phyloP scores from a whole-genome alignment of 37 sponge, comb jelly and placozoan species.

The Cliona cf. orientalis region DNA sequence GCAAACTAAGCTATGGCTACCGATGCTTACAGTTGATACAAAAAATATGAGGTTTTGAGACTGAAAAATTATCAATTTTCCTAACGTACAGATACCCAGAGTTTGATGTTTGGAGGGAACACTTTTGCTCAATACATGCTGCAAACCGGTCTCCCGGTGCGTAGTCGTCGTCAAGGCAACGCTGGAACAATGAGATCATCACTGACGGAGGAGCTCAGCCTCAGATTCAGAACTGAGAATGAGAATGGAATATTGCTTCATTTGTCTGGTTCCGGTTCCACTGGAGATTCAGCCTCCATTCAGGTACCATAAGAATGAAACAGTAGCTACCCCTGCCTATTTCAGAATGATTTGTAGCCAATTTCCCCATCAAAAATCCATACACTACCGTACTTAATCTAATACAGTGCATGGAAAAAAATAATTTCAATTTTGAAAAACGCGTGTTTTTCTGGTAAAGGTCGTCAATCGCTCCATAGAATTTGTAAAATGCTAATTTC shows the following conservation, averaged over 20 bases:
- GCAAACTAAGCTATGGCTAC: no score
- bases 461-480: no score
- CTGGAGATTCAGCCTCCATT: slow-evolving; percentile 6
- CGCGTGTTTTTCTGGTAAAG: no score
- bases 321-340: neutral
- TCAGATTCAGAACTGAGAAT: slow-evolving; percentile 36
- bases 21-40: no score
- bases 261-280: neutral
- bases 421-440: no score
- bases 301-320: neutral
- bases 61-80: neutral
- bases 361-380: neutral
- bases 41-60: no score
- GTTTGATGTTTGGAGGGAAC: slow-evolving; percentile 41
- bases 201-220: neutral
- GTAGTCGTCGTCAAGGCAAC: neutral
- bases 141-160: neutral
- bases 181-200: slow-evolving; percentile 11
- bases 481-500: no score
- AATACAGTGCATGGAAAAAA: no score
- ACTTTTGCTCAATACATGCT: slow-evolving; percentile 48
- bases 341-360: no score
- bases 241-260: slow-evolving; percentile 9
- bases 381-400: neutral
- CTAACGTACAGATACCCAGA: slow-evolving; percentile 26